Evolutionary conservation across 2,113 vertebrate genomes (phyloP), one percentile per base, ranked within the genome.

Genomic region (Ophiodon elongatus): DNA sequence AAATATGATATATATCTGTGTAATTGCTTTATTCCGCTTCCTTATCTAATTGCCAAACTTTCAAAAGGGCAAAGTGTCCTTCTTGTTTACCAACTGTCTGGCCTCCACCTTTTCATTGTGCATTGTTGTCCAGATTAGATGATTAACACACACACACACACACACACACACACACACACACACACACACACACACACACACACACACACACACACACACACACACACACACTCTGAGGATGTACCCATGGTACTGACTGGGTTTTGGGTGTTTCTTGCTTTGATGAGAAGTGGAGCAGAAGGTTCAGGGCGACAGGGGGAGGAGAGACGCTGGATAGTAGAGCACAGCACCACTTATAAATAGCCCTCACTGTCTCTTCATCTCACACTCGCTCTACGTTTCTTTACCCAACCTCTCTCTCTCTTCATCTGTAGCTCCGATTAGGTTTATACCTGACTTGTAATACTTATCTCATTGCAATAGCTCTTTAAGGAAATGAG

Each of bases 231-330:
- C 50, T 4, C 37, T 71, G 66, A 81, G 79, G 73, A 77, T 77
- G 74, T 76, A 81, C 76, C 79, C 72, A 67, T 27, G 72, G 68
- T 35, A 9, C 56, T 59, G 27, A 9, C 50, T 66, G 27, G 50
- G 70, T 72, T 88, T 91, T 72, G 71, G 83, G 88, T 91, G 73
- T 86, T 84, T 93, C 87, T 90, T 75, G 63, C 80, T 86, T 67
- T 76, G 82, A 88, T 74, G 79, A 92, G 90, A 93, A 94, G 85
- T 94, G 80, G 92, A 92, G 91, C 93, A 93, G 89, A 91, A 91
- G 88, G 90, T 92, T 89, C 88, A 86, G 89, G 85, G 65, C 76
- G 70, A 86, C 73, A 71, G 86, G 62, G 50, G 66, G 83, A 84
- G 83, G 72, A 91, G 82, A 81, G 86, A 77, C 8, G 69, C 77